Conservation (phyloP, 2,888 invertebrate species). For the Macroteleia sp. region DNA sequence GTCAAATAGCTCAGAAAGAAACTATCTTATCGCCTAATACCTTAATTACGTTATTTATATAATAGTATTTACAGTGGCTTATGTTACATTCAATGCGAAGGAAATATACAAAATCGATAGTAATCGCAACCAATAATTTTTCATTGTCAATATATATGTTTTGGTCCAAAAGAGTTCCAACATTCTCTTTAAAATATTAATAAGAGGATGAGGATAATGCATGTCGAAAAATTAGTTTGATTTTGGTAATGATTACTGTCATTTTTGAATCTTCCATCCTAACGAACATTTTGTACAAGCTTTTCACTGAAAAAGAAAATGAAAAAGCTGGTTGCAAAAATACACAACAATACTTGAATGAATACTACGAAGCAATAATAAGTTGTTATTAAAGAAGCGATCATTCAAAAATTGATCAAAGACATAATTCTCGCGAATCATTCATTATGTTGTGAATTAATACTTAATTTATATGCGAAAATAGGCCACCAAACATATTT, state of each 20-base stretch:
- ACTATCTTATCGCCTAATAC: conserved; percentile 65
- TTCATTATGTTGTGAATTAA: conserved; percentile 27
- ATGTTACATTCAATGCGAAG: conserved; percentile 72
- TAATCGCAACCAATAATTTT: neutral
- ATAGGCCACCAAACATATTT: conserved; percentile 26
- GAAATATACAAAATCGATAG: conserved; percentile 21
- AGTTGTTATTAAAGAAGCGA: neutral
- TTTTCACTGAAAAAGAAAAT: conserved; percentile 43
- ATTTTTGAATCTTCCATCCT: conserved; percentile 24
- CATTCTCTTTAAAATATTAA: too few species aligned
- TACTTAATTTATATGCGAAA: neutral
- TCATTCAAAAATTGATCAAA: conserved; percentile 29
- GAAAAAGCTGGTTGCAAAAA: conserved; percentile 15
- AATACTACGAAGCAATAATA: conserved; percentile 9
- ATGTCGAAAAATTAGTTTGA: neutral
- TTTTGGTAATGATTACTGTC: conserved; percentile 2
- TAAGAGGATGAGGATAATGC: neutral
- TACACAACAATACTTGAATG: conserved; percentile 20
- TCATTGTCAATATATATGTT: neutral
- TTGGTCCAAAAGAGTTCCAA: too few species aligned
- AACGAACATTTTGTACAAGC: conserved; percentile 71
- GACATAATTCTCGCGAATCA: conserved; percentile 18
- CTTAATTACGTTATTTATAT: conserved; percentile 68
- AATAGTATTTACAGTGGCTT: conserved; percentile 80
- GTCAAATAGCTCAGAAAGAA: conserved; percentile 70